Percentiles rank a stretch among this genome's conserved stretches.
Conservation (phyloP, 1,140 invertebrate genomes). For the Drosophila malerkotliana region DNA sequence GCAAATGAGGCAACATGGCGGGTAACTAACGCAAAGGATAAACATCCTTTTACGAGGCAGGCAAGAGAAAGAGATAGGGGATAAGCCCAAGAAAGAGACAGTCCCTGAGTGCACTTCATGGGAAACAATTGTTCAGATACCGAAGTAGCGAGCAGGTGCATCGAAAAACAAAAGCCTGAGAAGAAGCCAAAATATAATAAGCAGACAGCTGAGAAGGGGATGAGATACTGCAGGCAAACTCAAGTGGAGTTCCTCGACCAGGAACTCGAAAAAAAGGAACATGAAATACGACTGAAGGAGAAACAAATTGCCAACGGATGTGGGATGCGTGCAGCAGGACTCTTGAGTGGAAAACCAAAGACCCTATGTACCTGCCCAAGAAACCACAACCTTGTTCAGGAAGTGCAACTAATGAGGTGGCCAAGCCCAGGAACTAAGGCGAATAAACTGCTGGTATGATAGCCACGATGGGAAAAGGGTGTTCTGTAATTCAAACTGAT, state of each 20-base stretch:
- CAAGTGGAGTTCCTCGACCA: slow-evolving; percentile 32
- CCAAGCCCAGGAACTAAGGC: slow-evolving; percentile 20
- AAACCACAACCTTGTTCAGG: slow-evolving; percentile 31
- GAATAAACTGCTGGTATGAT: slow-evolving; percentile 5
- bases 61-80: neutral
- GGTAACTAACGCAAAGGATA: slow-evolving; percentile 65
- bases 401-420: slow-evolving; percentile 49
- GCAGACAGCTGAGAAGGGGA: slow-evolving; percentile 38
- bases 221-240: slow-evolving; percentile 43
- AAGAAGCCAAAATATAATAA: slow-evolving; percentile 61
- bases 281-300: slow-evolving; percentile 10
- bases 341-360: slow-evolving; percentile 21
- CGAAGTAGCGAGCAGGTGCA: slow-evolving; percentile 31
- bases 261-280: slow-evolving; percentile 19
- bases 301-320: slow-evolving; percentile 58
- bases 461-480: neutral
- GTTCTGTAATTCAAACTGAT: slow-evolving; percentile 3
- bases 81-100: slow-evolving; percentile 14
- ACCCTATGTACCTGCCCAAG: slow-evolving; percentile 7
- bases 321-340: slow-evolving; percentile 52
- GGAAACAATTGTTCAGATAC: slow-evolving; percentile 48
- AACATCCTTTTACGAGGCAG: slow-evolving; percentile 31
- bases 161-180: slow-evolving; percentile 17
- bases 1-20: slow-evolving; percentile 69
- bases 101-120: slow-evolving; percentile 34